A percentile compares a stretch with the other conserved stretches of the same genome.
Conservation (phyloP, 2,888 invertebrate genomes). For the Drosophila neutralis region DNA sequence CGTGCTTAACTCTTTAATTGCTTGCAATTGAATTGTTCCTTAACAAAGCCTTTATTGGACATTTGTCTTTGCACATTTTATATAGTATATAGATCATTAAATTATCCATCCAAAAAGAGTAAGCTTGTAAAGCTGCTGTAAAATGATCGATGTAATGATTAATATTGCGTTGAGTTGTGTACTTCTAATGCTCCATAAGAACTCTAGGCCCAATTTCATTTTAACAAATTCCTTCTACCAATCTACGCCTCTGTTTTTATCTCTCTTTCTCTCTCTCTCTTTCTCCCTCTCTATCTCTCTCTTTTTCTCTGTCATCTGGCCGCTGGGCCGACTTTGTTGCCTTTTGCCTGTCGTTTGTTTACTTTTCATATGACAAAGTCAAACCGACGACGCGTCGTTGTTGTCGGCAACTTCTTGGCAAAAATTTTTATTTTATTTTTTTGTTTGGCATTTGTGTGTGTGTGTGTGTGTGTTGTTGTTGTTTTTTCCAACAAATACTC, state of each 20-base stretch:
- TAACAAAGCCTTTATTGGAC: not conserved
- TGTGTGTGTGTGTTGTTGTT: not conserved
- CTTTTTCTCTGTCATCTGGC: slow-evolving; percentile 25
- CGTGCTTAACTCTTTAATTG: not conserved
- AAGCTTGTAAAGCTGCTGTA: no score
- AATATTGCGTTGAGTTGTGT: not conserved
- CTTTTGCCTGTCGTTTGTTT: slow-evolving; percentile 75
- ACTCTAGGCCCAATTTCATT: not conserved
- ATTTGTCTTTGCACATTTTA: not conserved
- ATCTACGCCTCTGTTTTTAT: slow-evolving; percentile 33
- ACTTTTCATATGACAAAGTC: slow-evolving; percentile 77
- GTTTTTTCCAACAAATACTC: slow-evolving; percentile 64
- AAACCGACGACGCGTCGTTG: slow-evolving; percentile 62
- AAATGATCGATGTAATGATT: not conserved
- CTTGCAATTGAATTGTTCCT: not conserved
- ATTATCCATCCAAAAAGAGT: not conserved
- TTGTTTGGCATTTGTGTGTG: slow-evolving; percentile 4
- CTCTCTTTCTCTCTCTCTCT: not conserved
- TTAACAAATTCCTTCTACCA: not conserved
- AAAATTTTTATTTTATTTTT: slow-evolving; percentile 50
- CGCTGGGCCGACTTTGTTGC: slow-evolving; percentile 58
- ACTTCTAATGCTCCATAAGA: not conserved
- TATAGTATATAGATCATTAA: not conserved
- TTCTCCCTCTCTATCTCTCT: not conserved
- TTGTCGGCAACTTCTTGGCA: slow-evolving; percentile 73